Evolutionary conservation across 53 echinoderm and acorn worm genomes (phyloP), one percentile per base, ranked within the genome.

Genomic region (Astropecten irregularis): DNA sequence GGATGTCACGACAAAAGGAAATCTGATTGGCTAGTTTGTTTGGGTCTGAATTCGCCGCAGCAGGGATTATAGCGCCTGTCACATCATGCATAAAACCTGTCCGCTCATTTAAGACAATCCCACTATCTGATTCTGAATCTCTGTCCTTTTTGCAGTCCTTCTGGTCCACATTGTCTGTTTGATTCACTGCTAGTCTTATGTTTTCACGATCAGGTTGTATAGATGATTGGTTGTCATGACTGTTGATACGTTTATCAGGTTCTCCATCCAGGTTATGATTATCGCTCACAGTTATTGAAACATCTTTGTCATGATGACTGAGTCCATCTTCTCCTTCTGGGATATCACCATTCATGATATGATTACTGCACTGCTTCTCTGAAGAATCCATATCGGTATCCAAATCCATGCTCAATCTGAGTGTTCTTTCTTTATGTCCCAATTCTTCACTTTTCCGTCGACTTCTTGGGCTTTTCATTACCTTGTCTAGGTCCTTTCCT

Each of bases 1-100:
- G 51, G 29, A 85, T 85, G 85, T 85, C 85, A 23, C 85, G 72
- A 19, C 72, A 85, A 22, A 85, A 61, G 25, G 70, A 29, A 39
- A 71, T 27, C 60, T 68, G 81, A 46, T 49, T 81, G 21, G 46
- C 28, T 47, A 25, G 5, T 79, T 79, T 30, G 9, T 71, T 31
- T 23, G 30, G 49, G 49, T 50, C 65, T 48, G 39, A 3, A 47
- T 31, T 46, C 42, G 28, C 60, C 42, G 31, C 25, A 16, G 82
- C 25, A 34, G 50, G 35, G 55, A 69, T 84, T 5, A 69, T 56
- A 44, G 55, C 42, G 53, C 84, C 84, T 6, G 54, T 56, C 29
- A 37, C 69, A 42, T 84, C 71, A 14, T 70, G 40, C 58, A 69
- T 70, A 57, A 46, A 69, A 15, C 69, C 84, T 44, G 69, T 69